Conservation (phyloP, 2,113 vertebrate genomes). For the Ranitomeya variabilis region DNA sequence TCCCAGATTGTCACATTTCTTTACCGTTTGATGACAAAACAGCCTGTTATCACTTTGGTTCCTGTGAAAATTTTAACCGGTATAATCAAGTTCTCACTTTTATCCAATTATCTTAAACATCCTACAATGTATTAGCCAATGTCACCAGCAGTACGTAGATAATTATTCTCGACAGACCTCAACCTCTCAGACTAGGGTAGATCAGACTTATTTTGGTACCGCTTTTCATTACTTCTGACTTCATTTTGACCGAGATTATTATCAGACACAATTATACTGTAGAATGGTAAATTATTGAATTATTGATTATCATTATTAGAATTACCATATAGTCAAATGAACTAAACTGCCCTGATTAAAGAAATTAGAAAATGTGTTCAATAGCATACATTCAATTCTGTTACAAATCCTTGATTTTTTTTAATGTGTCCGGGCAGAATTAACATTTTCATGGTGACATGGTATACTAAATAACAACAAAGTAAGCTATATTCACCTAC, state of each 20-base stretch:
- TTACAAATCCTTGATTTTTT: neutral
- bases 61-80: constrained; percentile 69
- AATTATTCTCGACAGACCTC: constrained; percentile 29
- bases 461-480: no score
- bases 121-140: constrained; percentile 65
- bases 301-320: neutral
- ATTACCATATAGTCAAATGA: neutral
- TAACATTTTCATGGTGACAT: no score
- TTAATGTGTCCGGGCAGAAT: neutral
- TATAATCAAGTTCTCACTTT: constrained; percentile 72
- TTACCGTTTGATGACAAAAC: constrained; percentile 79
- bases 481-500: no score
- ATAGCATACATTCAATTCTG: neutral
- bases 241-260: neutral
- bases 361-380: neutral
- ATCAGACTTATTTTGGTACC: neutral
- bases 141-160: constrained; percentile 43
- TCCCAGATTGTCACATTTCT: constrained; percentile 81
- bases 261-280: neutral
- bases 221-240: neutral
- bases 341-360: neutral
- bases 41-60: constrained; percentile 70
- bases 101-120: constrained; percentile 64
- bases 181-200: neutral
- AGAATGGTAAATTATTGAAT: neutral